Conservation (phyloP, 2,113 vertebrate species). For the Athene noctua region DNA sequence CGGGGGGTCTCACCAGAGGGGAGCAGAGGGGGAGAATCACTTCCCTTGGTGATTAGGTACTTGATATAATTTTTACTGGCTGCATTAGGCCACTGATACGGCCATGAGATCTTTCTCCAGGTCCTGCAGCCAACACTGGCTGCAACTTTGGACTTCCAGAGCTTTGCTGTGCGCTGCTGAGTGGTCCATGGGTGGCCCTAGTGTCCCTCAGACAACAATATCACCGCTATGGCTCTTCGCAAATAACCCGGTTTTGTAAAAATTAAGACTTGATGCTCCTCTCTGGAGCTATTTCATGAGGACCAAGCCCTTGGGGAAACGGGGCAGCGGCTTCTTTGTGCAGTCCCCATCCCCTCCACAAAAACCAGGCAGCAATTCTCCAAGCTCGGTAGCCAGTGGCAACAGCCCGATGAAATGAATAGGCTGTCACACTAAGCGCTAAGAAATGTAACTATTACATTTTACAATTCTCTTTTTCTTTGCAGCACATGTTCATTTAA, state of each 20-base stretch:
- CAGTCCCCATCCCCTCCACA: not conserved
- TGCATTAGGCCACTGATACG: fast-evolving
- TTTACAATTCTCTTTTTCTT: slow-evolving; percentile 33
- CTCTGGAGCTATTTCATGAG: fast-evolving
- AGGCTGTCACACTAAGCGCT: slow-evolving; percentile 31
- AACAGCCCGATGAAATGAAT: slow-evolving; percentile 25
- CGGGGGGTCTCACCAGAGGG: not conserved
- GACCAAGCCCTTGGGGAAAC: not conserved
- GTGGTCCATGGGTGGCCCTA: not conserved
- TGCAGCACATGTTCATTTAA: slow-evolving; percentile 35
- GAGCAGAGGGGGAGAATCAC: fast-evolving
- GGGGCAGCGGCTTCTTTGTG: not conserved
- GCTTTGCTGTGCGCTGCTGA: not conserved
- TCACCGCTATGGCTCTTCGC: fast-evolving
- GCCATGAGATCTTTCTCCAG: not conserved
- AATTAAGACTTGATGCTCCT: not conserved
- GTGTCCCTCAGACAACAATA: fast-evolving
- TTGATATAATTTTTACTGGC: not conserved
- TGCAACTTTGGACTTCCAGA: not conserved
- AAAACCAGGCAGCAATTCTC: not conserved
- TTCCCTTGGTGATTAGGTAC: not conserved
- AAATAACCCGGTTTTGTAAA: not conserved
- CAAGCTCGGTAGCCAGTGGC: slow-evolving; percentile 33
- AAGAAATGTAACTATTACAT: slow-evolving; percentile 44
- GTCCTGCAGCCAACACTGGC: not conserved